Percentiles rank a stretch among this genome's conserved stretches.
These are phyloP conservation scores for Pteronura brasiliensis DNA, from an alignment of 2,113 vertebrate species.

Conservation along the genomic window DNA sequence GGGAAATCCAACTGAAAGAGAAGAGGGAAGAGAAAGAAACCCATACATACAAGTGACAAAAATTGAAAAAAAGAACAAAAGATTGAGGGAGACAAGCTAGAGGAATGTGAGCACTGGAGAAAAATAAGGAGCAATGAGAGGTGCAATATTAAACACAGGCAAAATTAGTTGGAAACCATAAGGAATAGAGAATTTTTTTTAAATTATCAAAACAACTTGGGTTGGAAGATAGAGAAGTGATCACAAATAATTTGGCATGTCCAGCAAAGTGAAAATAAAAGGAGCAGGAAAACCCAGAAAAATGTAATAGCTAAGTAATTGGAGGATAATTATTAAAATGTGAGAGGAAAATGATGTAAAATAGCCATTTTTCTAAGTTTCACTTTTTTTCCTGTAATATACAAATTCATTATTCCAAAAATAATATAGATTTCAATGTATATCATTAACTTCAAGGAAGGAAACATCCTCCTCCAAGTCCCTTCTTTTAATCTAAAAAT, in stretches of 20 bases:
- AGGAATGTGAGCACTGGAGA: not conserved
- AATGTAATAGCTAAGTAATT: not conserved
- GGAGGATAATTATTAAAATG: not conserved
- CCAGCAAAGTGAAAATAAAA: not conserved
- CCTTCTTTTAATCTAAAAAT: constrained; percentile 25
- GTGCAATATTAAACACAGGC: not conserved
- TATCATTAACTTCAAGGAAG: not conserved
- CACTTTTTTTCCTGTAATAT: not conserved
- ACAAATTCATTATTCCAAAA: constrained; percentile 47
- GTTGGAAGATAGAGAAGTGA: not conserved
- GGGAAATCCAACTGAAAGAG: constrained; percentile 76
- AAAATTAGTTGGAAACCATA: not conserved
- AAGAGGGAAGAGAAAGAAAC: constrained; percentile 63
- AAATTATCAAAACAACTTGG: not conserved
- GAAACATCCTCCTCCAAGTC: not conserved
- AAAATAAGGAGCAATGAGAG: not conserved
- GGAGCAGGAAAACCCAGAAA: not conserved
- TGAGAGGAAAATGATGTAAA: not conserved
- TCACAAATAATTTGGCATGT: not conserved
- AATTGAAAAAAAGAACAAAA: constrained; percentile 14
- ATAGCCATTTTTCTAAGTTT: not conserved
- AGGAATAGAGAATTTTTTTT: not conserved
- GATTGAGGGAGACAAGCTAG: not conserved
- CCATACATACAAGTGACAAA: constrained; percentile 33
- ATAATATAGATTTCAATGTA: not conserved